A percentile compares a stretch with the other conserved stretches of the same genome.
Conservation (phyloP, 2,113 vertebrate species). For the Cardinalis cardinalis region DNA sequence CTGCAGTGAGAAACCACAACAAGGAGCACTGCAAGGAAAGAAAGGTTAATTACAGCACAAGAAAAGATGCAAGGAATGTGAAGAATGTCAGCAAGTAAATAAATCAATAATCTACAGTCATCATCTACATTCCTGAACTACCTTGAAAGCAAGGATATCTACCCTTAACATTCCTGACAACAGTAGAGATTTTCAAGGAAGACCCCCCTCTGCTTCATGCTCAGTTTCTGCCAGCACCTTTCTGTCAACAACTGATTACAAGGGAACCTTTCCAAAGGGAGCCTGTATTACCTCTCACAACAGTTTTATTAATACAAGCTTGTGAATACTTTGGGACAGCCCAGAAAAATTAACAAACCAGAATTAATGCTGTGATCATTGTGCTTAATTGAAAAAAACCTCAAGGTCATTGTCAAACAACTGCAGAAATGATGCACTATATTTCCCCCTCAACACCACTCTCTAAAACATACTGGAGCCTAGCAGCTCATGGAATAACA, state of each 20-base stretch:
- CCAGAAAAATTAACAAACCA: neutral
- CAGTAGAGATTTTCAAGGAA: neutral
- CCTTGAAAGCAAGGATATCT: neutral
- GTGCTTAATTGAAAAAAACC: neutral
- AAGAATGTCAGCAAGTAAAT: constrained; percentile 45
- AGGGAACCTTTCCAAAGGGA: neutral
- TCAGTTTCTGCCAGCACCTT: neutral
- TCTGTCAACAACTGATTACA: neutral
- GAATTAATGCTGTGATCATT: neutral
- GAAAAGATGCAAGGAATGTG: constrained; percentile 22
- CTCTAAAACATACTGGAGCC: neutral
- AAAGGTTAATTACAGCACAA: neutral
- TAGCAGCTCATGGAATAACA: neutral
- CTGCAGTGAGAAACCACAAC: neutral
- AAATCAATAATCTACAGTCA: constrained; percentile 42
- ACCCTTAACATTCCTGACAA: neutral
- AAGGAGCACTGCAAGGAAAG: neutral
- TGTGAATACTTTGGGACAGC: neutral
- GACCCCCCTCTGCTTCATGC: neutral
- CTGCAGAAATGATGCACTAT: neutral
- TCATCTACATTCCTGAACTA: constrained; percentile 43
- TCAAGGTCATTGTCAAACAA: neutral
- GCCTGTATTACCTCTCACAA: neutral
- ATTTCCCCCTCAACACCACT: neutral
- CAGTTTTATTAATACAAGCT: neutral